Percentiles rank a stretch among this genome's conserved stretches.
Evolutionary conservation across 2,797 vertebrate species (phyloP).

Genomic region (Emys orbicularis): DNA sequence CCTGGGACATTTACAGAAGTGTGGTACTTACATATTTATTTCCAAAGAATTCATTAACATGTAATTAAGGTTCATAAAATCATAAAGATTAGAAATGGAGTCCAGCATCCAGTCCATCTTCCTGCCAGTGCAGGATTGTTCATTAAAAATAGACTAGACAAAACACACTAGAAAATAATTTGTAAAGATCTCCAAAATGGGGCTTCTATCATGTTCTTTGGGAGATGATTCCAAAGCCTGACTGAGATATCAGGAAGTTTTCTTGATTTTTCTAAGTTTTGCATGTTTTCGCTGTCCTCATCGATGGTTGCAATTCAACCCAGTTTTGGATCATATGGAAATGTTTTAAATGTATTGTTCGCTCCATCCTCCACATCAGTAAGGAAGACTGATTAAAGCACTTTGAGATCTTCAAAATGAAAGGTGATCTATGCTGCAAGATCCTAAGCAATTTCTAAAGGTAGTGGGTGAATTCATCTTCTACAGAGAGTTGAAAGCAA

Average conservation of each 20-base stretch:
- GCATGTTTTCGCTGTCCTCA: background rate
- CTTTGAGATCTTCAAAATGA: background rate
- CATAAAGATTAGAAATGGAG: background rate
- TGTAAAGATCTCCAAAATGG: background rate
- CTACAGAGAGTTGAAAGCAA: too few species aligned
- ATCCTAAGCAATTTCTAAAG: too few species aligned
- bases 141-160: background rate
- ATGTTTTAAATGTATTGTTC: background rate
- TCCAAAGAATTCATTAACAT: background rate
- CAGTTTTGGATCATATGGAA: background rate
- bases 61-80: background rate
- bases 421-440: background rate
- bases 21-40: accelerated
- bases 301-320: background rate
- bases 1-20: background rate
- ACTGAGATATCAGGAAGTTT: background rate
- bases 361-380: too few species aligned
- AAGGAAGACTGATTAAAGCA: background rate
- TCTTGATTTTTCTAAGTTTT: background rate
- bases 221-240: background rate
- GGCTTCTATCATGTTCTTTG: background rate
- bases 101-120: background rate
- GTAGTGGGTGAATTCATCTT: too few species aligned
- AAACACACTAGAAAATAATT: background rate
- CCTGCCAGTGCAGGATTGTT: background rate